Conservation (phyloP, 2,888 invertebrate genomes). For the Gasteruption jaculator region DNA sequence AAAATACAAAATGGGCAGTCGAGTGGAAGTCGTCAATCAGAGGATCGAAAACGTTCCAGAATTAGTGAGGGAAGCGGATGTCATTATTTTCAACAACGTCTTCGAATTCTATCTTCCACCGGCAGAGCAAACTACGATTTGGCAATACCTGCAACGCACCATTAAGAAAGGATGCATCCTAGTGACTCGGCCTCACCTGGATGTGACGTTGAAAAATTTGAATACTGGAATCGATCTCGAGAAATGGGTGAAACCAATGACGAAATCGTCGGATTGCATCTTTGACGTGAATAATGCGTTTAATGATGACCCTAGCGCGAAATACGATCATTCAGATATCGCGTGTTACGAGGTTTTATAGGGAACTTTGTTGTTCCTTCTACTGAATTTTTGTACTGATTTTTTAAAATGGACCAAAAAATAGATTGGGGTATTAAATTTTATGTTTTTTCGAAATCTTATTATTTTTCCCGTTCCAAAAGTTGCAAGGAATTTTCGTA, state of each 20-base stretch:
- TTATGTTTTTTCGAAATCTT: too few relatives aligned
- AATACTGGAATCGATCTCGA: slow-evolving; percentile 53
- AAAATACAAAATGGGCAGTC: slow-evolving; percentile 56
- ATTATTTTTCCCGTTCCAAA: too few relatives aligned
- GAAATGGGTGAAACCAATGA: slow-evolving; percentile 54
- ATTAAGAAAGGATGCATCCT: slow-evolving; percentile 58
- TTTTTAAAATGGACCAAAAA: too few relatives aligned
- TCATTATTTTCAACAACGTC: slow-evolving; percentile 64
- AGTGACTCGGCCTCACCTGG: slow-evolving; percentile 59
- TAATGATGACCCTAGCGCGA: too few relatives aligned
- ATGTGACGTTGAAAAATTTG: slow-evolving; percentile 54
- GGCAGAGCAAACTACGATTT: slow-evolving; percentile 59
- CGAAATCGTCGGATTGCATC: too few relatives aligned
- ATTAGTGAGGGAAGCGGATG: slow-evolving; percentile 57
- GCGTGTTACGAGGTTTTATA: too few relatives aligned
- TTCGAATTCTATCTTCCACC: slow-evolving; percentile 65
- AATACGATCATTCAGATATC: too few relatives aligned
- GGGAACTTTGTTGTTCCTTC: too few relatives aligned
- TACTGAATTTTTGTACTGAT: too few relatives aligned
- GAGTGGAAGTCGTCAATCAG: slow-evolving; percentile 57
- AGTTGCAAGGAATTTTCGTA: too few relatives aligned
- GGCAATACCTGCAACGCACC: slow-evolving; percentile 58
- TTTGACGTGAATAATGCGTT: too few relatives aligned
- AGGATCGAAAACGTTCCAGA: slow-evolving; percentile 58
- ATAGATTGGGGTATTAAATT: too few relatives aligned